Base-by-base conservation (phyloP, 1,140 invertebrate genomes). In the Anoplophora glabripennis region DNA sequence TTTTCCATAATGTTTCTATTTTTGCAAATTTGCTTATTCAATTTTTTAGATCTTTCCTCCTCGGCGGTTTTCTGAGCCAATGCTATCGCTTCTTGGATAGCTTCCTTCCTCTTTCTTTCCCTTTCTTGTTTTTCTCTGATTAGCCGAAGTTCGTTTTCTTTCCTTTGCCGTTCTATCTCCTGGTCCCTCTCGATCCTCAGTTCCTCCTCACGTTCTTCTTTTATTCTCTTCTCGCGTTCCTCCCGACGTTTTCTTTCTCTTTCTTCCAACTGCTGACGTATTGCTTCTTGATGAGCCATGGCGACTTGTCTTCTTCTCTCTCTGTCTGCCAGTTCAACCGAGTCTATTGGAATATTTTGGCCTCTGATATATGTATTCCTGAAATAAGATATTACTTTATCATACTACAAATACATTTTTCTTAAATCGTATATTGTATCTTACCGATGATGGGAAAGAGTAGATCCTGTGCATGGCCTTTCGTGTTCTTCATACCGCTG, bases 231-330 rank as follows among this genome's bases (percentile, higher is more conserved):
- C 67, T 86, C 82, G 40, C 78, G 81, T 70, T 89, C 88, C 69
- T 87, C 84, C 68, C 81, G 81, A 8, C 82, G 78, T 36, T 78
- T 77, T 64, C 79, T 80, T 66, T 89, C 85, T 47, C 83, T 79
- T 69, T 89, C 87, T 72, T 88, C 86, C 35, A 89, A 75, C 68
- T 90, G 88, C 69, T 82, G 81, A 59, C 86, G 80, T 59, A 90
- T 88, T 9, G 86, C 86, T 38, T 82, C 83, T 71, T 89, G 88
- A 52, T 88, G 78, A 69, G 88, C 86, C 59, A 88, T 66, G 10
- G 87, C 88, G 72, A 87, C 84, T 54, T 86, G 81, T 38, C 87
- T 76, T 70, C 81, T 85, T 53, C 77, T 77, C 75, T 89, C 87
- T 49, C 86, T 76, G 74, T 89, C 84, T 10, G 84, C 83, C 58